Evolutionary conservation across 2,797 vertebrate species (phyloP).

Genomic region (Muscicapa comitata): DNA sequence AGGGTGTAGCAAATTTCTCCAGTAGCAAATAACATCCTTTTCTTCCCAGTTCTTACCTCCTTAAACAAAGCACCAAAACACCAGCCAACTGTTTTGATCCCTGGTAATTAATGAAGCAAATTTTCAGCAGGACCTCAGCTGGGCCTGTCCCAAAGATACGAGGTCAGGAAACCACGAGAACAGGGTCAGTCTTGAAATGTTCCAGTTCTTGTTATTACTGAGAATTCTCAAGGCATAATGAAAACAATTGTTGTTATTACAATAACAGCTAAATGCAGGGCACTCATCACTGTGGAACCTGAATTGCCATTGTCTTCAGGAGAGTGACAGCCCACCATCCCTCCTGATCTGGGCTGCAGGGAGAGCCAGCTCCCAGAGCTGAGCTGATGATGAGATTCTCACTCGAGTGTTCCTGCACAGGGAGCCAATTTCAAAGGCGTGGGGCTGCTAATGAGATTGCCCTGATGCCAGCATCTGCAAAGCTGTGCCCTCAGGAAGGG

Average conservation of each 20-base stretch:
- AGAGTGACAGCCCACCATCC: not conserved
- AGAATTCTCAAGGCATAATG: not conserved
- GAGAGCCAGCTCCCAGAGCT: not conserved
- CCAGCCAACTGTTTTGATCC: not conserved
- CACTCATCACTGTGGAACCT: not conserved
- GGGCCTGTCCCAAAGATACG: not conserved
- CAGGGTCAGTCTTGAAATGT: not conserved
- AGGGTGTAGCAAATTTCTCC: not conserved
- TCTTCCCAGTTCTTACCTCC: not conserved
- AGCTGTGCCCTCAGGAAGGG: conserved; percentile 33
- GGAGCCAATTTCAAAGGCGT: conserved; percentile 46
- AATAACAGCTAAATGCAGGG: not conserved
- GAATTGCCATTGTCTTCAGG: not conserved
- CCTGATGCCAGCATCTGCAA: conserved; percentile 36
- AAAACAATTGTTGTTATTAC: not conserved
- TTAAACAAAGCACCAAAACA: not conserved
- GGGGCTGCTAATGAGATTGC: conserved; percentile 54
- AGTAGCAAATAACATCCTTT: not conserved
- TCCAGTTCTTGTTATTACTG: not conserved
- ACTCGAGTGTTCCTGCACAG: not conserved
- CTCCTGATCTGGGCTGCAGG: not conserved
- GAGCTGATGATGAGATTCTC: conserved; percentile 19
- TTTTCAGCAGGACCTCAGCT: not conserved
- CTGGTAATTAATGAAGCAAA: not conserved
- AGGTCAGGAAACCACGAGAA: not conserved